These are phyloP conservation scores for Uropetala carovei DNA, from an alignment of 2,888 invertebrate species.

Conservation along the genomic window DNA sequence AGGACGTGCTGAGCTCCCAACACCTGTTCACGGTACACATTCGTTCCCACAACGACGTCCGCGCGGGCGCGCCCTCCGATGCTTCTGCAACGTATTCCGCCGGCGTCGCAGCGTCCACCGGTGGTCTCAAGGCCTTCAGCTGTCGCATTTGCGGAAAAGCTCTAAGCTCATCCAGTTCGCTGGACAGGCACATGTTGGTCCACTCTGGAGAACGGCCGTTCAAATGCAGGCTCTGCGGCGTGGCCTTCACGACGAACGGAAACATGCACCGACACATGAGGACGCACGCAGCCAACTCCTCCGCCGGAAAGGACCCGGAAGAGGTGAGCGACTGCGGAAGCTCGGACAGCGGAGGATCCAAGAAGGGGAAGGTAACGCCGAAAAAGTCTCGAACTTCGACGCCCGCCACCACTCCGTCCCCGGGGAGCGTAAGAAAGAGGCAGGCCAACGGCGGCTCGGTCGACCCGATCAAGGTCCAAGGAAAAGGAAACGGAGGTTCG, in stretches of 20 bases:
- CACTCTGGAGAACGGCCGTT: slow-evolving; percentile 90
- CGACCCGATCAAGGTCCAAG: slow-evolving; percentile 66
- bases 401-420: slow-evolving; percentile 68
- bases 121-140: slow-evolving; percentile 76
- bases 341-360: slow-evolving; percentile 65
- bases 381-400: slow-evolving; percentile 71
- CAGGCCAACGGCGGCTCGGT: slow-evolving; percentile 72
- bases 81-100: not conserved
- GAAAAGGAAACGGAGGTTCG: not conserved
- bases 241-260: slow-evolving; percentile 90
- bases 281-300: slow-evolving; percentile 78
- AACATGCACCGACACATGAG: slow-evolving; percentile 91
- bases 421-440: slow-evolving; percentile 70
- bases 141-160: slow-evolving; percentile 84
- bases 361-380: slow-evolving; percentile 70
- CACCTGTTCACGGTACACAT: slow-evolving; percentile 85
- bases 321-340: slow-evolving; percentile 47
- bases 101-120: not conserved
- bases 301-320: slow-evolving; percentile 45
- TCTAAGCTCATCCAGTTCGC: slow-evolving; percentile 86
- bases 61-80: slow-evolving; percentile 73
- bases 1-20: slow-evolving; percentile 79
- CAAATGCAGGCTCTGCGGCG: slow-evolving; percentile 86
- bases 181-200: slow-evolving; percentile 87
- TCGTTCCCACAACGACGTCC: slow-evolving; percentile 79